Base-by-base conservation (phyloP, 1,140 invertebrate species). In the Diorhabda sublineata region DNA sequence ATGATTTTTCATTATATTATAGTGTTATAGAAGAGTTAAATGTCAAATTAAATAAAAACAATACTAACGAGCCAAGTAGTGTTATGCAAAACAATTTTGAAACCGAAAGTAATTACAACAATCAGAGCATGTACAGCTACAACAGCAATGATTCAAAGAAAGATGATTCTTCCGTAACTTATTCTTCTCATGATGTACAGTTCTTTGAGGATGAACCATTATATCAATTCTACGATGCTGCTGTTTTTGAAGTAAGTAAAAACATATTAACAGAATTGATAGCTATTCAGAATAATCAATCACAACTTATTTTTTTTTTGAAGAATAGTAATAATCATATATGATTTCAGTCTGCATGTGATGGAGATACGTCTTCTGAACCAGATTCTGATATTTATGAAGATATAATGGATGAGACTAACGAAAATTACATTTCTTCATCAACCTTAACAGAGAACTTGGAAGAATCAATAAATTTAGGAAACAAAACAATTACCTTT, bases 161-260 rank as follows among this genome's bases (percentile, higher is more conserved):
- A 58, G 77, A 80, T 56, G 74, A 78, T 41, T 74, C 74, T 3
- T 73, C 69, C 9, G 59, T 63, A 7, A 74, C 66, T 59, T 64
- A 70, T 45, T 58, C 73, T 5, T 64, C 61, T 41, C 62, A 70
- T 41, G 78, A 79, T 63, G 71, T 79, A 44, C 76, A 78, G 47
- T 68, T 74, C 43, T 61, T 81, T n/a, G 75, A 80, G 70, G 88
- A 95, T 79, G 93, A 96, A 76, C 94, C 93, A 0, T 85, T 96
- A 26, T 96, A 96, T 80, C 94, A 96, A 78, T 95, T 95, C 81
- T 96, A 96, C 81, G 90, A 91, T 69, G 91, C 90, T 8, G 88
- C 88, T 65, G 89, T 93, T 75, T 84, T 90, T 68, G 88, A 92
- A 84, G 89, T 90, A 80, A 82, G 57, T 56, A 52, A 70, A 59